Conservation (phyloP, 2,113 vertebrate genomes). For the Silurus glanis region DNA sequence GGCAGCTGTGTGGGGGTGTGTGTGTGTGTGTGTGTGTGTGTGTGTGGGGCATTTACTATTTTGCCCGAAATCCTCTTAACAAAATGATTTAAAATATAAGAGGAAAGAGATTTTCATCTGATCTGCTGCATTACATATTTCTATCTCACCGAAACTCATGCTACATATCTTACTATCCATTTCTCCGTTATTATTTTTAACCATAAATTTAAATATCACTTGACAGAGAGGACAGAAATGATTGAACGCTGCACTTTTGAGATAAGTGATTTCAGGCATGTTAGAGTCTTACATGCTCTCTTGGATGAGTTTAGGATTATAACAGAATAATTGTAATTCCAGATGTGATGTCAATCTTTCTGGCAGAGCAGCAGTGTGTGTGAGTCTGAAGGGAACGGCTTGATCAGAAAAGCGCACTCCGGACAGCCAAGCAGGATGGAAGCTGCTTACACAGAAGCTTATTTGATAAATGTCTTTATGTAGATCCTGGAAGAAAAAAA, state of each 20-base stretch:
- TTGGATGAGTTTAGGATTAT: slow-evolving; percentile 16
- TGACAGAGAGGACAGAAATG: neutral
- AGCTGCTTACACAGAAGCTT: slow-evolving; percentile 28
- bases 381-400: slow-evolving; percentile 19
- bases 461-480: slow-evolving; percentile 31
- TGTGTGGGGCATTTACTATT: neutral
- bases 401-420: slow-evolving; percentile 36
- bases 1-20: slow-evolving; percentile 27
- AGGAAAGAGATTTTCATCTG: slow-evolving; percentile 29
- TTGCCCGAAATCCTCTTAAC: slow-evolving; percentile 45
- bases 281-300: neutral
- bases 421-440: slow-evolving; percentile 1
- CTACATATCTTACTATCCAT: neutral
- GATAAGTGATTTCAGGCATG: slow-evolving; percentile 39
- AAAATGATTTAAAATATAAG: slow-evolving; percentile 34
- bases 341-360: slow-evolving; percentile 49
- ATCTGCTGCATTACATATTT: slow-evolving; percentile 17
- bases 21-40: slow-evolving; percentile 17
- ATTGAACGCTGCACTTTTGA: neutral
- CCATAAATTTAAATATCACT: neutral
- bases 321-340: slow-evolving; percentile 39
- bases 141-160: neutral
- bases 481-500: neutral
- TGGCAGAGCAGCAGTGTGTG: slow-evolving; percentile 8
- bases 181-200: neutral